A percentile compares a stretch with the other conserved stretches of the same genome.
These are phyloP conservation scores for Calyptommatus sinebrachiatus DNA, from an alignment of 2,113 vertebrate genomes.

Conservation along the genomic window DNA sequence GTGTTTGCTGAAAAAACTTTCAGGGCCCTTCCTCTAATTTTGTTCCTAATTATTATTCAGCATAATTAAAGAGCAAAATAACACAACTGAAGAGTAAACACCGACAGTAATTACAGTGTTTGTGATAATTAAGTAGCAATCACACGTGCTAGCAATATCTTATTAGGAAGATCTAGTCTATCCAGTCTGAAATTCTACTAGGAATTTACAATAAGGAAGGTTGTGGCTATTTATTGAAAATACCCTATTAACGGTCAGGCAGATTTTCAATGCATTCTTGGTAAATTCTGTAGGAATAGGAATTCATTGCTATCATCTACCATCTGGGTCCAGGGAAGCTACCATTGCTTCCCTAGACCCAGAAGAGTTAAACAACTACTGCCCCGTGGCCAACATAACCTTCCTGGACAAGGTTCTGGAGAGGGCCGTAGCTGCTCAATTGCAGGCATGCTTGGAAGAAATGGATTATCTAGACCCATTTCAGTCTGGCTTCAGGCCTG, in stretches of 20 bases:
- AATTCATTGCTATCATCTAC: neutral
- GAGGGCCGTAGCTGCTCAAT: too few relatives aligned
- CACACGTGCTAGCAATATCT: neutral
- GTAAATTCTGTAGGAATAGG: neutral
- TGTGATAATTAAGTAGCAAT: slow-evolving; percentile 14
- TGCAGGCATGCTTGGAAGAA: too few relatives aligned
- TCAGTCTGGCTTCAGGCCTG: too few relatives aligned
- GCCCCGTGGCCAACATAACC: too few relatives aligned
- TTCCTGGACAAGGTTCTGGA: too few relatives aligned
- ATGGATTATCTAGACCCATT: too few relatives aligned
- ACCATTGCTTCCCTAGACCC: too few relatives aligned
- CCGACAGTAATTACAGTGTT: slow-evolving; percentile 2
- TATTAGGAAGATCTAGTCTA: slow-evolving; percentile 8
- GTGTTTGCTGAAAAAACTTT: neutral
- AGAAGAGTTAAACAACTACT: too few relatives aligned
- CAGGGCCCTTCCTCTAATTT: slow-evolving; percentile 22
- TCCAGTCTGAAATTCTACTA: neutral
- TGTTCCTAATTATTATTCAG: slow-evolving; percentile 25
- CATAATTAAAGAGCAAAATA: slow-evolving; percentile 40
- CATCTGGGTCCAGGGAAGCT: too few relatives aligned
- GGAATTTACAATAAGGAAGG: neutral
- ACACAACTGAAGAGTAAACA: slow-evolving; percentile 32
- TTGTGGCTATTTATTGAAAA: neutral
- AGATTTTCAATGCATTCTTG: neutral
- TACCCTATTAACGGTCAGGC: neutral